Evolutionary conservation across 2,888 invertebrate genomes (phyloP), one percentile per base, ranked within the genome.

Genomic region (Agonopterix alstromeriana): DNA sequence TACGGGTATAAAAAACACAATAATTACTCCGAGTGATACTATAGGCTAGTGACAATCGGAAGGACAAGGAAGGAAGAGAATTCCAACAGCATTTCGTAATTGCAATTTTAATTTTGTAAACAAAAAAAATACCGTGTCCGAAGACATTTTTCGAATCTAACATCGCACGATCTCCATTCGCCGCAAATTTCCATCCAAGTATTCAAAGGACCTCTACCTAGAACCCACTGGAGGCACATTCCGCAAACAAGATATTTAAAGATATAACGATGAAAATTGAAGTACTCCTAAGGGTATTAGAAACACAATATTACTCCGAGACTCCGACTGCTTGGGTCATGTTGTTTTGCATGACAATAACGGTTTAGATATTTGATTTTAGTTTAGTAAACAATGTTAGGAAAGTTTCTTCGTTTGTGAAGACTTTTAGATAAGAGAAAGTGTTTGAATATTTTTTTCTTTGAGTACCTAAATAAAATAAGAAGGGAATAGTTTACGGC

Each of bases 151-250:
- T 17, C 2, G 17, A 17, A 17, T 17, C 2, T 3, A 17, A 17
- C 17, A 17, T 17, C 17, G 2, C 2, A 17, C 17, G 17, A 17
- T 17, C 17, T 17, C 17, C 17, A 17, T 17, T 17, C 17, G 17
- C 17, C 17, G 17, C 17, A 17, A 2, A 9, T 5, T 36, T 36
- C 36, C 36, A n/a, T 54, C 60, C 65, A 64, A 56, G 58, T 63
- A 63, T 63, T 65, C 61, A 59, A 65, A 63, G 56, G 55, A 57
- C 57, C 57, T 65, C 51, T 27, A 27, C 27, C 27, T 49, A 51
- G 56, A 59, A 62, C 55, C 50, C 65, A 52, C 59, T 42, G 36
- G 63, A 56, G 65, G 52, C 48, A 56, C 56, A 54, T 65, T 61
- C 44, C 47, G 50, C 56, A 61, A 60, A 62, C 56, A 61, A 57